phyloP scores from a whole-genome alignment of 2,888 invertebrate species.

The Brassicogethes aeneus region DNA sequence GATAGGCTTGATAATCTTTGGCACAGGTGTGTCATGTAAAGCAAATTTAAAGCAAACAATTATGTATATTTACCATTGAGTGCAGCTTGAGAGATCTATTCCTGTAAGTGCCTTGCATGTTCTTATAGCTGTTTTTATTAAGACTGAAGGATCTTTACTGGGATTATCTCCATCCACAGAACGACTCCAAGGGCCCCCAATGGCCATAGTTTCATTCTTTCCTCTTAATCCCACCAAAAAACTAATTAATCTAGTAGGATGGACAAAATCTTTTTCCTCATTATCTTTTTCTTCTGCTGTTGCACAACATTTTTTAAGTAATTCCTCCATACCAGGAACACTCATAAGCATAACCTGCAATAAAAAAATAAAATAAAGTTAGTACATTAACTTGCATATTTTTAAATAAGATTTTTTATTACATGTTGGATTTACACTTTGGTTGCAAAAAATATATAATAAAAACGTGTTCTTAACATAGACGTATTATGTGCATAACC shows the following conservation, averaged over 20 bases:
- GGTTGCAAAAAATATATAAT: too few species aligned
- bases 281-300: constrained; percentile 65
- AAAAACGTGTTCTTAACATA: too few species aligned
- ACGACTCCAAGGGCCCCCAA: constrained; percentile 96
- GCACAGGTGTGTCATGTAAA: too few species aligned
- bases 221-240: constrained; percentile 89
- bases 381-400: too few species aligned
- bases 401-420: too few species aligned
- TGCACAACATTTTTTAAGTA: constrained; percentile 74
- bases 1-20: too few species aligned
- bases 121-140: constrained; percentile 90
- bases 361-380: constrained; percentile 15
- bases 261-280: constrained; percentile 65
- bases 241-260: constrained; percentile 80
- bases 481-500: too few species aligned
- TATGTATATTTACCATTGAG: constrained; percentile 96
- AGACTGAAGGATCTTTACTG: constrained; percentile 77
- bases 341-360: constrained; percentile 87
- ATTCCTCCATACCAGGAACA: constrained; percentile 72
- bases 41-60: too few species aligned
- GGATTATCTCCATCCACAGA: constrained; percentile 90
- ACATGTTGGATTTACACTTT: too few species aligned
- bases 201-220: constrained; percentile 91
- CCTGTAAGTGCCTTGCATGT: constrained; percentile 88
- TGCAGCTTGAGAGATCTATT: constrained; percentile 83